Base-by-base conservation (phyloP, 2,888 invertebrate genomes). In the Patella pellucida region DNA sequence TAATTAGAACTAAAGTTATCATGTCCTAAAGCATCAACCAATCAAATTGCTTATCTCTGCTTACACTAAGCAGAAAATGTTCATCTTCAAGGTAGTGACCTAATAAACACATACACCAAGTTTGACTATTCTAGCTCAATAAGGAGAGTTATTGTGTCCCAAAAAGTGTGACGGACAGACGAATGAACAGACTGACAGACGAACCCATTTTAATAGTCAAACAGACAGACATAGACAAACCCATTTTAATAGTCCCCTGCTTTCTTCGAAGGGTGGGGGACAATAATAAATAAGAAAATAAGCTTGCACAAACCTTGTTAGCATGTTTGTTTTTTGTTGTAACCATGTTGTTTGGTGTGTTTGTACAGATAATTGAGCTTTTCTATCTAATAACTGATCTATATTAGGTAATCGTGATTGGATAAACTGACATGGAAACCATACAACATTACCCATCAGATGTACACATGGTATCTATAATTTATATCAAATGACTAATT, bases 401-500 rank as follows among this genome's bases (percentile, higher is more conserved):
- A 90, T 91, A 90, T 90, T 93, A 90, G 91, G 93, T 89, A 91
- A 93, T 88, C 84, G 94, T 91, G 83, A 94, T 92, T 79, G 94
- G 4, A 98, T 92, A 91, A 97, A 98, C 83, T 94, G 93, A 88
- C 95, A 95, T 0, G 97, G 96, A 86, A 95, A 94, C 96, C 97
- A 98, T 74, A 96, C 90, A 19, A 95, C 93, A 87, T 95, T 95
- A 1, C 96, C 96, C 76, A 94, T 93, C 52, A 98, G 91, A 69
- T 95, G 94, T 76, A 97, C 94, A 52, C 95, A 95, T 81, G 95
- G 95, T 69, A 95, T 93, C 94, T 95, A 79, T 5, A 78, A 72
- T 69, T 50, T 52, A 72, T 19, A 56, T 68, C 54, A 70, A 74
- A 71, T 50, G 52, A 1, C 7, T 11, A 16, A 72, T 19, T 41